phyloP scores from a whole-genome alignment of 2,113 vertebrate genomes.

The Silurus asotus region DNA sequence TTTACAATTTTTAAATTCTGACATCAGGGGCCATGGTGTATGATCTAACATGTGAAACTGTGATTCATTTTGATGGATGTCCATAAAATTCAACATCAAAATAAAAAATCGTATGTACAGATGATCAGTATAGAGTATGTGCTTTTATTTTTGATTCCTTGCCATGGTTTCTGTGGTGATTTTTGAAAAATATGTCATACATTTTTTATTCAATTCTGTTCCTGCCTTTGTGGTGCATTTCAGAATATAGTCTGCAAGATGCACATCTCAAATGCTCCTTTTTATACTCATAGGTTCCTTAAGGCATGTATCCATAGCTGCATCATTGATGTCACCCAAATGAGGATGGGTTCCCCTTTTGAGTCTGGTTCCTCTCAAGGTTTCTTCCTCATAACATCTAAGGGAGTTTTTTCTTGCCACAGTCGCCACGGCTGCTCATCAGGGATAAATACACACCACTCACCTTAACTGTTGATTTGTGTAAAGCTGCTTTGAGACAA shows the following conservation, averaged over 20 bases:
- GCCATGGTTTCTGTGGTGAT: neutral
- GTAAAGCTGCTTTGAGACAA: no score
- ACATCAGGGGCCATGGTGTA: neutral
- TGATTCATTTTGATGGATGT: neutral
- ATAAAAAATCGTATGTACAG: neutral
- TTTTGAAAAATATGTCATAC: neutral
- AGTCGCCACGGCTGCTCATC: no score
- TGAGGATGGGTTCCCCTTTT: no score
- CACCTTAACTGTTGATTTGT: no score
- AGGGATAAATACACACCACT: no score
- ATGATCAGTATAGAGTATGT: neutral
- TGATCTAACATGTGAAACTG: neutral
- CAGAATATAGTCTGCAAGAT: neutral
- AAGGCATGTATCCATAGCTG: neutral
- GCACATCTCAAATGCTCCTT: constrained; percentile 1
- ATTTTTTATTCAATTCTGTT: neutral
- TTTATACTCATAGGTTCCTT: neutral
- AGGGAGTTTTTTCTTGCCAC: no score
- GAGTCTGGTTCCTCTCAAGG: no score
- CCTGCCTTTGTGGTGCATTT: neutral
- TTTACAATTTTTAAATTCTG: neutral
- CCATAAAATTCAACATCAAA: neutral
- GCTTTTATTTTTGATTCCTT: neutral
- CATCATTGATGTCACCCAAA: no score
- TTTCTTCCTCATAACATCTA: no score